A percentile compares a stretch with the other conserved stretches of the same genome.
These are phyloP conservation scores for Itoplectis maculator DNA, from an alignment of 2,888 invertebrate genomes.

Conservation along the genomic window DNA sequence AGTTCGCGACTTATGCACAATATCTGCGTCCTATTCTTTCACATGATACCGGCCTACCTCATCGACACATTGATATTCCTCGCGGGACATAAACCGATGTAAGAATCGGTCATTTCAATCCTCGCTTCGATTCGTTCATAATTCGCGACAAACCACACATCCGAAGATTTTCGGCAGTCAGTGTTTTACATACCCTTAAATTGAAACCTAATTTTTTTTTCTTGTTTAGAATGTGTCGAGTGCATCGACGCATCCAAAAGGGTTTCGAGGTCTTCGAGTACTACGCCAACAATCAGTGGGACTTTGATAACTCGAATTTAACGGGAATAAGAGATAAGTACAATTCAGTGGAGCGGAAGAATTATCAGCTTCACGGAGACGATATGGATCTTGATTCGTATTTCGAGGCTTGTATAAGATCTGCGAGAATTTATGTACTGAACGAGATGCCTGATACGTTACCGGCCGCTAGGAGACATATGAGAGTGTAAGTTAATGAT, in stretches of 20 bases:
- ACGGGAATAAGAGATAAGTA: constrained; percentile 86
- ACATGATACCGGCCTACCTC: constrained; percentile 95
- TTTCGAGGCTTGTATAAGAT: constrained; percentile 92
- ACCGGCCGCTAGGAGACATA: constrained; percentile 92
- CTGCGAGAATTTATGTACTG: constrained; percentile 92
- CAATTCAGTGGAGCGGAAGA: constrained; percentile 88
- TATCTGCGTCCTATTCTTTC: constrained; percentile 94
- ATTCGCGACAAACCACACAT: no score
- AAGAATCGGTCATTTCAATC: no score
- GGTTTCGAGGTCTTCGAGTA: constrained; percentile 96
- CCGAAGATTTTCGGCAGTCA: no score
- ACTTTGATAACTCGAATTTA: constrained; percentile 91
- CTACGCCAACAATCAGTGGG: constrained; percentile 97
- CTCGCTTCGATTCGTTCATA: no score
- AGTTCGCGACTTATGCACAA: constrained; percentile 91
- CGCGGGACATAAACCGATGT: constrained; percentile 95
- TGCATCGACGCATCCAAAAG: constrained; percentile 93
- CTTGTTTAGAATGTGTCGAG: constrained; percentile 89
- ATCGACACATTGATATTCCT: constrained; percentile 92
- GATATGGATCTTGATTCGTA: constrained; percentile 92
- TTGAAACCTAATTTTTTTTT: constrained; percentile 21
- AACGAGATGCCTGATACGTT: constrained; percentile 93
- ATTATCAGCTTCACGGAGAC: constrained; percentile 90
- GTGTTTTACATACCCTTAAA: no score
- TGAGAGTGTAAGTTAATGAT: constrained; percentile 91